Evolutionary conservation across 2,888 invertebrate genomes (phyloP).

Genomic region (Tenthredo mesomela): DNA sequence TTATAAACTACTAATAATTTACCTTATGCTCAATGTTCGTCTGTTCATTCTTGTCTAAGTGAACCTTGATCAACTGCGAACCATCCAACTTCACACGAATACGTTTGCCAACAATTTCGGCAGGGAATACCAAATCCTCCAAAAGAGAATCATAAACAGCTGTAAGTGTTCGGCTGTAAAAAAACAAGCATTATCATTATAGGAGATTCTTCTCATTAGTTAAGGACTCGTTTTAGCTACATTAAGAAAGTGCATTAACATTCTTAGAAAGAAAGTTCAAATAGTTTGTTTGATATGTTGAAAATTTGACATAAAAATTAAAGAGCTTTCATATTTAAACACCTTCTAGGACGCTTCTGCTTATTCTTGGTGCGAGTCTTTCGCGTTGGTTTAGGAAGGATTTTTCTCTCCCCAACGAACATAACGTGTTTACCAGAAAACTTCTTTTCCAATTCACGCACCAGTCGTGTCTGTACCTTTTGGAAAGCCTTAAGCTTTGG

Average conservation of each 20-base stretch:
- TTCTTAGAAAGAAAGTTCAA: neutral
- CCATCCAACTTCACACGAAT: slow-evolving; percentile 98
- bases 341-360: slow-evolving; percentile 88
- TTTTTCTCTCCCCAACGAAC: slow-evolving; percentile 98
- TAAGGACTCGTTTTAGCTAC: neutral
- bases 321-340: slow-evolving; percentile 52
- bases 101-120: slow-evolving; percentile 99
- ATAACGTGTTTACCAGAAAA: slow-evolving; percentile 99
- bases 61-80: slow-evolving; percentile 97
- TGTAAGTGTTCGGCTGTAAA: slow-evolving; percentile 91
- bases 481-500: slow-evolving; percentile 98
- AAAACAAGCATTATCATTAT: neutral
- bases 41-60: slow-evolving; percentile 98
- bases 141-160: slow-evolving; percentile 98
- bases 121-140: slow-evolving; percentile 98
- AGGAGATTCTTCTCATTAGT: neutral
- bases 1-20: slow-evolving; percentile 61
- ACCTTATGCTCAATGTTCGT: slow-evolving; percentile 99
- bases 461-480: slow-evolving; percentile 97
- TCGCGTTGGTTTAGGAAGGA: slow-evolving; percentile 97
- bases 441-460: slow-evolving; percentile 99
- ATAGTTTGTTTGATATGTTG: too few species aligned
- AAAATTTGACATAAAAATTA: neutral
- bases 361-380: slow-evolving; percentile 90
- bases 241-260: neutral